These are phyloP conservation scores for Dermatemys mawii DNA, from an alignment of 2,113 vertebrate species.

Conservation along the genomic window DNA sequence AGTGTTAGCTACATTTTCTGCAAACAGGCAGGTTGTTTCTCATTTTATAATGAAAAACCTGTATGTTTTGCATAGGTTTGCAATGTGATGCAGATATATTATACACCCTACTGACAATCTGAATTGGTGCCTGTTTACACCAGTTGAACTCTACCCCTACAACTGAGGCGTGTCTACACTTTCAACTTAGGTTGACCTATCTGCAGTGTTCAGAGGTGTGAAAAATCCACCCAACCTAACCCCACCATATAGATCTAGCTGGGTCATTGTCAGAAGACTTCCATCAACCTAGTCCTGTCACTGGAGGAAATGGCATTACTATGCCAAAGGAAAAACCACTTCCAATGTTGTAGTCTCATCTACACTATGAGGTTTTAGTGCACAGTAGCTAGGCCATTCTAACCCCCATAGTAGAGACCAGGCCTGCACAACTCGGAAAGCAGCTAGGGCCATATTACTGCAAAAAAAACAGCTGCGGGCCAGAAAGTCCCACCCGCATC, in stretches of 20 bases:
- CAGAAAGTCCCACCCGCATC: no score
- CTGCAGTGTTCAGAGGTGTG: not conserved
- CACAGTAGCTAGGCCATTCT: not conserved
- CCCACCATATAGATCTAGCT: not conserved
- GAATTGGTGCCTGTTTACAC: not conserved
- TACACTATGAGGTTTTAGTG: not conserved
- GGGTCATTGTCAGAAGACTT: not conserved
- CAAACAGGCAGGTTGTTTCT: no score
- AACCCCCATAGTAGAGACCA: not conserved
- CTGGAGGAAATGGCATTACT: not conserved
- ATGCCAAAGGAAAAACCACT: not conserved
- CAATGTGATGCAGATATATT: not conserved
- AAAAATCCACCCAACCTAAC: not conserved
- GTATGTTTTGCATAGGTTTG: not conserved
- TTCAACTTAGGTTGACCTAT: not conserved
- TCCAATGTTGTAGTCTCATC: not conserved
- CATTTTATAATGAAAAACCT: no score
- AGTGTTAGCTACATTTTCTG: no score
- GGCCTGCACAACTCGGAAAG: no score
- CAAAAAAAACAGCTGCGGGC: no score
- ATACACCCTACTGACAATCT: no score
- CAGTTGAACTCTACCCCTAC: not conserved
- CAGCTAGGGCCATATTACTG: no score
- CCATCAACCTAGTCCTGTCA: not conserved
- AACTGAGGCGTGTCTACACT: not conserved